A percentile compares a stretch with the other conserved stretches of the same genome.
Conservation (phyloP, 2,888 invertebrate species). For the Molanna angustata region DNA sequence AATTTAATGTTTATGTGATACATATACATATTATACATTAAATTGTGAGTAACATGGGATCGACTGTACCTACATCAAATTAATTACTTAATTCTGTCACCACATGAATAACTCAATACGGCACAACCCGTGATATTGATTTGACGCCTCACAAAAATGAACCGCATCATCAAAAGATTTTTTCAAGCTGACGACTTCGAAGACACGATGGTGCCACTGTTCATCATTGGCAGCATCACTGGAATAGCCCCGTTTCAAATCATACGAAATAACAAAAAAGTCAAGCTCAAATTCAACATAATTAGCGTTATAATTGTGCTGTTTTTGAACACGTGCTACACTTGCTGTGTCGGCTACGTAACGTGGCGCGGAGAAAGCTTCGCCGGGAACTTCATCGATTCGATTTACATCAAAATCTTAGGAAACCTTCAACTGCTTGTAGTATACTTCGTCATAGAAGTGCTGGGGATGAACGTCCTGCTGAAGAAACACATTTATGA, state of each 20-base stretch:
- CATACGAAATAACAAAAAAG: conserved; percentile 1
- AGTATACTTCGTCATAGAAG: neutral
- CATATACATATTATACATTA: no score
- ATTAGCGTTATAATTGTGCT: neutral
- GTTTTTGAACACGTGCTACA: neutral
- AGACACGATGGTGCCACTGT: conserved; percentile 8
- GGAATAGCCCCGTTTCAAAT: conserved; percentile 10
- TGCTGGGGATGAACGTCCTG: conserved; percentile 4
- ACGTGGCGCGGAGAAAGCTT: neutral
- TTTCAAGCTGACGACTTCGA: neutral
- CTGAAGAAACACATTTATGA: conserved; percentile 1
- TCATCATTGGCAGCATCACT: conserved; percentile 6
- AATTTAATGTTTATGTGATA: no score
- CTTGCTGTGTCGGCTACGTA: neutral
- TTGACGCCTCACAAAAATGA: no score
- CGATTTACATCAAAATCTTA: conserved; percentile 6
- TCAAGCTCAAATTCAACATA: conserved; percentile 1
- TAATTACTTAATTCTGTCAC: no score
- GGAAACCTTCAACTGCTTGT: neutral
- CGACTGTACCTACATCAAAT: no score
- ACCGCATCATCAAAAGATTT: conserved; percentile 7
- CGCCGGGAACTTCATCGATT: neutral
- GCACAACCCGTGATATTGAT: no score
- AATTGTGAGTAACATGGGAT: no score
- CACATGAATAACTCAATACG: no score